phyloP scores from a whole-genome alignment of 1,140 invertebrate species.

The Macrostomum lignano region DNA sequence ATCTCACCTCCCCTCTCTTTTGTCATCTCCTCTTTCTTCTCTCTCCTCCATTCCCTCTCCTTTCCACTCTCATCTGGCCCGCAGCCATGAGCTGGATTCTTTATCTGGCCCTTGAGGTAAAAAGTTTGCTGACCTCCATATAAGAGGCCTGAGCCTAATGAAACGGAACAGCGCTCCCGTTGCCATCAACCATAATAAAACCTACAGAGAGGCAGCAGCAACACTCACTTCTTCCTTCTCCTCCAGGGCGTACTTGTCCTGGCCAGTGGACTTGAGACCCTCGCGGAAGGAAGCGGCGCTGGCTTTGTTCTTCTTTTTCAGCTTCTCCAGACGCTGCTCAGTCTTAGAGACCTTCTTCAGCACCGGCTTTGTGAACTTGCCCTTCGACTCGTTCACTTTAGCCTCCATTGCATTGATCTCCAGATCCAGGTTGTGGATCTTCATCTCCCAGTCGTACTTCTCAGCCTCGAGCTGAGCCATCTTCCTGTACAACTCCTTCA shows the following conservation, averaged over 20 bases:
- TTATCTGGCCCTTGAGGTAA: too few relatives aligned
- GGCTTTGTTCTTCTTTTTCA: constrained; percentile 44
- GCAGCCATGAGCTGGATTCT: too few relatives aligned
- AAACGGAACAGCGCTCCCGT: too few relatives aligned
- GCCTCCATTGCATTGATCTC: constrained; percentile 96
- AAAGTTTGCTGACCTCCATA: too few relatives aligned
- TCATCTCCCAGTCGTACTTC: constrained; percentile 92
- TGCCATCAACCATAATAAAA: too few relatives aligned
- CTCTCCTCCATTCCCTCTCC: too few relatives aligned
- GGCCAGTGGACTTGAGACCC: constrained; percentile 86
- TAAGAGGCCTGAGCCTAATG: too few relatives aligned
- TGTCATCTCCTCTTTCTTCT: too few relatives aligned
- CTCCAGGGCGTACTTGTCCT: constrained; percentile 92
- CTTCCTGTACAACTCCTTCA: constrained; percentile 68
- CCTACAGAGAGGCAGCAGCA: constrained; percentile 8
- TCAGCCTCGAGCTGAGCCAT: constrained; percentile 66
- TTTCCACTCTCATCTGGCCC: too few relatives aligned
- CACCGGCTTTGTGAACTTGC: constrained; percentile 98
- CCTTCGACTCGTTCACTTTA: constrained; percentile 95
- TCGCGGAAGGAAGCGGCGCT: constrained; percentile 88
- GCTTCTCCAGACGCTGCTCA: too few relatives aligned
- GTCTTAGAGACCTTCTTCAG: constrained; percentile 99
- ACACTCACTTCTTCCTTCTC: constrained; percentile 65
- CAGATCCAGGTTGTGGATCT: constrained; percentile 64
- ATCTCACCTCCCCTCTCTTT: too few relatives aligned